A percentile compares a stretch with the other conserved stretches of the same genome.
These are phyloP conservation scores for Caretta caretta DNA, from an alignment of 2,113 vertebrate genomes.

Conservation along the genomic window DNA sequence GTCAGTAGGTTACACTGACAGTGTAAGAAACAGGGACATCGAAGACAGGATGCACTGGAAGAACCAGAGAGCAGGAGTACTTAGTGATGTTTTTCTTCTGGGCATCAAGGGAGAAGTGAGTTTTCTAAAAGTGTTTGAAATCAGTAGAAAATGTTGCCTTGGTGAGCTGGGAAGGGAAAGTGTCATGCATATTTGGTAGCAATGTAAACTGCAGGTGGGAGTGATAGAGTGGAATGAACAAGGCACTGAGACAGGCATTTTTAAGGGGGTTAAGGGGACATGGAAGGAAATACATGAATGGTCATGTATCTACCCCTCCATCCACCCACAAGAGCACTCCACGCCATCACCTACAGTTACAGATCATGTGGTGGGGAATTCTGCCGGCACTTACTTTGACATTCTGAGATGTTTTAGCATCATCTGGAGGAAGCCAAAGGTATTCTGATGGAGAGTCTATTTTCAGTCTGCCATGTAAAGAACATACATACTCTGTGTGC, in stretches of 20 bases:
- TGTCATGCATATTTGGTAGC: background rate
- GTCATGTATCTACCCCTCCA: background rate
- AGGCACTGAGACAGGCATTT: background rate
- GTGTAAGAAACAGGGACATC: background rate
- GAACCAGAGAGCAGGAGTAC: background rate
- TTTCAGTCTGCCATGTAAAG: background rate
- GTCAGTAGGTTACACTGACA: background rate
- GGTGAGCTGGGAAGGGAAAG: background rate
- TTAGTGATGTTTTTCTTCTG: background rate
- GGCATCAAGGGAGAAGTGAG: background rate
- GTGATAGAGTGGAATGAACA: background rate
- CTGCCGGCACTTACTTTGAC: slow-evolving; percentile 18
- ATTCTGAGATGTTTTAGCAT: background rate
- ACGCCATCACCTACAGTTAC: background rate
- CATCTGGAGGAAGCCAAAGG: background rate
- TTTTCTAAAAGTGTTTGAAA: background rate
- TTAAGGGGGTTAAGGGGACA: background rate
- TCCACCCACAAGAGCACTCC: background rate
- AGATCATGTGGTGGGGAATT: background rate
- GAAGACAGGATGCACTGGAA: slow-evolving; percentile 16
- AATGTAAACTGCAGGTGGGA: background rate
- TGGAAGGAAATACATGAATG: background rate
- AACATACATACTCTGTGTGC: fast-evolving
- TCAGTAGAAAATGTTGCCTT: background rate
- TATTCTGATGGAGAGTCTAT: background rate